A percentile compares a stretch with the other conserved stretches of the same genome.
phyloP scores from a whole-genome alignment of 2,797 vertebrate species.

The Salarias fasciatus region DNA sequence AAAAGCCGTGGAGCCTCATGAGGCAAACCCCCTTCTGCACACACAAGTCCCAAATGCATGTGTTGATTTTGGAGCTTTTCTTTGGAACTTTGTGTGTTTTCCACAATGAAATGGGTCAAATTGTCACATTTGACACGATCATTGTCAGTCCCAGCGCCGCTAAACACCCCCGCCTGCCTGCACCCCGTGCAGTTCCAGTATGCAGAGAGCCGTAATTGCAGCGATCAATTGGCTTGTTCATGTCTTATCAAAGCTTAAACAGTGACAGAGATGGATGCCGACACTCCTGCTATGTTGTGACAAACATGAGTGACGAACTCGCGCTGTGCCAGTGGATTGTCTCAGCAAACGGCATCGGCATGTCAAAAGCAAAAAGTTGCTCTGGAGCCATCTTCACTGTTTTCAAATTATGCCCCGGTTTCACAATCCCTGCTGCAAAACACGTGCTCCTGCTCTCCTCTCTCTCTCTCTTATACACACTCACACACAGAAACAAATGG shows the following conservation, averaged over 20 bases:
- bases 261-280: constrained; percentile 48
- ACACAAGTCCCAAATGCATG: constrained; percentile 28
- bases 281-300: constrained; percentile 60
- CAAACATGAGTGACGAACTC: constrained; percentile 74
- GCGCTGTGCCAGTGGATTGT: constrained; percentile 71
- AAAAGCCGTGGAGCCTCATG: constrained; percentile 62
- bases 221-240: constrained; percentile 51
- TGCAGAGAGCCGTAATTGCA: constrained; percentile 47
- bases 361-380: constrained; percentile 67
- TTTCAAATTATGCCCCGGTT: constrained; percentile 30
- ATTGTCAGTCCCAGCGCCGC: neutral
- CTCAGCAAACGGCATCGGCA: constrained; percentile 66
- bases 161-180: no score
- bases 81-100: constrained; percentile 6
- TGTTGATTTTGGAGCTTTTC: constrained; percentile 29
- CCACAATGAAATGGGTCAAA: constrained; percentile 20
- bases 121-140: constrained; percentile 15
- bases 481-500: no score
- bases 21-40: constrained; percentile 34
- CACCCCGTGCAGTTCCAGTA: neutral
- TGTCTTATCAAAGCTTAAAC: constrained; percentile 48
- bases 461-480: neutral
- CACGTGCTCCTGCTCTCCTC: neutral
- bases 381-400: constrained; percentile 74
- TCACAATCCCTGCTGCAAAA: constrained; percentile 29